These are phyloP conservation scores for Lagopus leucura DNA, from an alignment of 2,113 vertebrate species.

Conservation along the genomic window DNA sequence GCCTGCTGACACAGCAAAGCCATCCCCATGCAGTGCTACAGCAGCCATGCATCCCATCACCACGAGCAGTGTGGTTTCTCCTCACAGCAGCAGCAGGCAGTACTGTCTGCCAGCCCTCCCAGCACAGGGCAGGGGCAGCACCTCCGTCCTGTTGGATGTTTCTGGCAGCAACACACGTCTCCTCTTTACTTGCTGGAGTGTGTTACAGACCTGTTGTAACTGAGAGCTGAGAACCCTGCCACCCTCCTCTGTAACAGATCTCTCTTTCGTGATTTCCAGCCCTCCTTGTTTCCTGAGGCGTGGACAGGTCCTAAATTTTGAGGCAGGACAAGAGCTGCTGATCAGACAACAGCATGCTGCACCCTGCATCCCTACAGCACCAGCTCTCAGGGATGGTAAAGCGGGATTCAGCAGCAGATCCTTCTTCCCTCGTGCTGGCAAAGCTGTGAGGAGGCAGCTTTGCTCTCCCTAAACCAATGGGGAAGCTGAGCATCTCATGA, in stretches of 20 bases:
- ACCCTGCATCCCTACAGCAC: background rate
- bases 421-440: background rate
- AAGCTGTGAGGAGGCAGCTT: background rate
- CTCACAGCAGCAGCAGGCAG: background rate
- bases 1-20: background rate
- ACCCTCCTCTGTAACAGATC: background rate
- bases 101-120: background rate
- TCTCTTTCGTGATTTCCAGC: background rate
- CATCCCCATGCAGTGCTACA: accelerated
- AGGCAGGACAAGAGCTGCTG: background rate
- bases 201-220: background rate
- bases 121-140: accelerated
- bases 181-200: background rate
- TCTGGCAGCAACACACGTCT: accelerated
- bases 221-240: background rate
- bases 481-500: background rate
- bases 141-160: background rate
- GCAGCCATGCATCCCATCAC: accelerated
- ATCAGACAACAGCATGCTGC: background rate
- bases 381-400: background rate
- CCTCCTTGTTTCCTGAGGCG: background rate
- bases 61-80: no score
- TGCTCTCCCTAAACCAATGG: background rate
- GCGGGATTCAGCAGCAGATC: background rate
- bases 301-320: background rate